phyloP scores from a whole-genome alignment of 2,888 invertebrate species.

The Nephrotoma flavescens region DNA sequence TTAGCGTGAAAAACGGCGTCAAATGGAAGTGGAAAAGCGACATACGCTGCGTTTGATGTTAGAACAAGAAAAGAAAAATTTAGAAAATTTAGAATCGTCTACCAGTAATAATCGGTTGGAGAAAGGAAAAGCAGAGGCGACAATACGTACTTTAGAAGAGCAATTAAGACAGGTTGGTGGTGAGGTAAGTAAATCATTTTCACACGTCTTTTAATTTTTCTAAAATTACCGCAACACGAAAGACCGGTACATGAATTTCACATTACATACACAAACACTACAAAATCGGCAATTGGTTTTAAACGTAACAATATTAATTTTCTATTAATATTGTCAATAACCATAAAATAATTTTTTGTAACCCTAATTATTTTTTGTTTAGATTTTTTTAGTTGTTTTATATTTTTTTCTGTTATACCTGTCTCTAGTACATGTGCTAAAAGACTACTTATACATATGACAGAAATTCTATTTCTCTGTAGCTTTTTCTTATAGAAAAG shows the following conservation, averaged over 20 bases:
- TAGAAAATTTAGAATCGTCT: slow-evolving; percentile 52
- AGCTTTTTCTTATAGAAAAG: neutral
- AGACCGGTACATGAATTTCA: neutral
- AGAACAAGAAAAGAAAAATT: slow-evolving; percentile 70
- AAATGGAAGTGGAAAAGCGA: slow-evolving; percentile 68
- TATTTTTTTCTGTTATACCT: neutral
- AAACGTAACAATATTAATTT: slow-evolving; percentile 2
- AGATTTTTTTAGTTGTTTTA: neutral
- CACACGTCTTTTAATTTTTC: neutral
- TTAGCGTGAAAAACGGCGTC: slow-evolving; percentile 72
- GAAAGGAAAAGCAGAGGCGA: slow-evolving; percentile 25
- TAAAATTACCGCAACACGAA: neutral
- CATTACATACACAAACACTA: neutral
- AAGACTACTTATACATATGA: neutral
- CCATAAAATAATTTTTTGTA: neutral
- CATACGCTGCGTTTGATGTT: slow-evolving; percentile 81
- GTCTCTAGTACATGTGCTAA: slow-evolving; percentile 1
- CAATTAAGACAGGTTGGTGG: slow-evolving; percentile 31
- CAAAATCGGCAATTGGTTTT: neutral
- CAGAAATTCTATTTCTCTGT: neutral
- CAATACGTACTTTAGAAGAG: slow-evolving; percentile 29
- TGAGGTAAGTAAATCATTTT: slow-evolving; percentile 23
- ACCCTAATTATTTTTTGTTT: neutral
- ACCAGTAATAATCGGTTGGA: slow-evolving; percentile 23
- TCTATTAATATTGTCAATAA: slow-evolving; percentile 4